phyloP scores from a whole-genome alignment of 2,113 vertebrate genomes.

The Empidonax alnorum region DNA sequence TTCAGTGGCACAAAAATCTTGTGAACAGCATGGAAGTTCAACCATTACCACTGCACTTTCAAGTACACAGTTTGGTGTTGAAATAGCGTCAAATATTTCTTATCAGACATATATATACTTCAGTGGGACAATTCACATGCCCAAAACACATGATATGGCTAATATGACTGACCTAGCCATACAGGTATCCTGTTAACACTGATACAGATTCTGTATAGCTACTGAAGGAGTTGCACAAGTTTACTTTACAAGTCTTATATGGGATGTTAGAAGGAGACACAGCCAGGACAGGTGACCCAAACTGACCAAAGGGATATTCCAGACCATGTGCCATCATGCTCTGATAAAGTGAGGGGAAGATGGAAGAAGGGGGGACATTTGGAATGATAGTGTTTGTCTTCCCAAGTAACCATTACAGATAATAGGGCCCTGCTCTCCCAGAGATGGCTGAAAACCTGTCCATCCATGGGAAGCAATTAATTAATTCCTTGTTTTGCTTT shows the following conservation, averaged over 20 bases:
- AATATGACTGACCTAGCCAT: background rate
- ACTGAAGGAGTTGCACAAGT: fast-evolving
- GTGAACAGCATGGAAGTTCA: background rate
- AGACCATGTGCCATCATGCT: background rate
- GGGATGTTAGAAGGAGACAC: background rate
- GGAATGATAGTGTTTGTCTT: background rate
- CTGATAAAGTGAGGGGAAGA: background rate
- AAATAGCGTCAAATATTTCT: background rate
- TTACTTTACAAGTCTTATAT: background rate
- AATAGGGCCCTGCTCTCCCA: background rate
- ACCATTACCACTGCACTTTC: background rate
- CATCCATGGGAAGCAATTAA: background rate
- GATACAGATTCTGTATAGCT: background rate
- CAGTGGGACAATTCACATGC: background rate
- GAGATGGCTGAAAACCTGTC: background rate
- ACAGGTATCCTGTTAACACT: background rate
- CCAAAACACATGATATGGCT: background rate
- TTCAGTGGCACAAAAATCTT: background rate
- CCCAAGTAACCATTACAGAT: background rate
- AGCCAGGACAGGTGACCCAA: background rate
- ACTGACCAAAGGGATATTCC: background rate
- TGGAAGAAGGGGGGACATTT: background rate
- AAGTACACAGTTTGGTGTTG: background rate
- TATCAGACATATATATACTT: background rate
- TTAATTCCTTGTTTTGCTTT: background rate